Evolutionary conservation across 2,113 vertebrate species (phyloP).

Genomic region (Lepus americanus): DNA sequence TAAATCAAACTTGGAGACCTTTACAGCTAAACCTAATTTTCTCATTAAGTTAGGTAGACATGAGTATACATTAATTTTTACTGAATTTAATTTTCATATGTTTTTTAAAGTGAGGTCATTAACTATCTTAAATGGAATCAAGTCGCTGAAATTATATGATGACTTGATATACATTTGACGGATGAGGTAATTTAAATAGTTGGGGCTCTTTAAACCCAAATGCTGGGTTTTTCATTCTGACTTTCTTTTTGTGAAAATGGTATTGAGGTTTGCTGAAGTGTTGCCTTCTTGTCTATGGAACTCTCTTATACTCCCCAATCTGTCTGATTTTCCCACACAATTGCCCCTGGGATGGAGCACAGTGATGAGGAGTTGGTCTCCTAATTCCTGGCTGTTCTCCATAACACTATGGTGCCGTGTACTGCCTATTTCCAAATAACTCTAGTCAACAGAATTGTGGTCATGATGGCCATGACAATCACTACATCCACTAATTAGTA

Average conservation of each 20-base stretch:
- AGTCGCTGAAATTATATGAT: slow-evolving; percentile 57
- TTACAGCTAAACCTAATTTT: slow-evolving; percentile 69
- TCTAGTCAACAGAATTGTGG: background rate
- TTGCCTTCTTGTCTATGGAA: background rate
- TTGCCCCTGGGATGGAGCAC: background rate
- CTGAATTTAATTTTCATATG: slow-evolving; percentile 75
- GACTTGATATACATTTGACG: slow-evolving; percentile 48
- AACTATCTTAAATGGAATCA: slow-evolving; percentile 69
- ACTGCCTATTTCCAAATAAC: background rate
- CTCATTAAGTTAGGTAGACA: slow-evolving; percentile 69
- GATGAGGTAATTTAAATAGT: slow-evolving; percentile 65
- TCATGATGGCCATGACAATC: background rate
- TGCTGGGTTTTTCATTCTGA: slow-evolving; percentile 52
- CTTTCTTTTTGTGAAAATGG: slow-evolving; percentile 55
- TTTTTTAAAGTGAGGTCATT: slow-evolving; percentile 73
- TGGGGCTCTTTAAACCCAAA: slow-evolving; percentile 29
- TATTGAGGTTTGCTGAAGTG: background rate
- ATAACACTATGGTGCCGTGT: background rate
- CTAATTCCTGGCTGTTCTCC: background rate
- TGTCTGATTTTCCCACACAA: background rate
- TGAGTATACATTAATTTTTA: slow-evolving; percentile 74
- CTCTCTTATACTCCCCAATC: background rate
- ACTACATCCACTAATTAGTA: background rate
- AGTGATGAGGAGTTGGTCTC: background rate
- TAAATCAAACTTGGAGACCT: slow-evolving; percentile 73